A percentile compares a stretch with the other conserved stretches of the same genome.
These are phyloP conservation scores for Spisula solida DNA, from an alignment of 2,888 invertebrate genomes.

Conservation along the genomic window DNA sequence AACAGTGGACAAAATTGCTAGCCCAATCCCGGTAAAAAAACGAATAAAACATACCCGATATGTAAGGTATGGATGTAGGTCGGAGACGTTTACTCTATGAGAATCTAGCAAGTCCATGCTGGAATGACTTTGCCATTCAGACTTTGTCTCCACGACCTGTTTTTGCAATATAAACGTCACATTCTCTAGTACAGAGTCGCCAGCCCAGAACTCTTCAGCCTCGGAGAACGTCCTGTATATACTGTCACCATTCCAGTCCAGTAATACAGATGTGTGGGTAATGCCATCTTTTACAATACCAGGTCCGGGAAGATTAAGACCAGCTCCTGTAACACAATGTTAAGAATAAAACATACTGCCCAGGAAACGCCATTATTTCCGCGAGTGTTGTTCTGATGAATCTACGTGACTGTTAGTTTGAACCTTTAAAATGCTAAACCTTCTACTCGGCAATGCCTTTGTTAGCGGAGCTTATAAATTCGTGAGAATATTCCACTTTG, in stretches of 20 bases:
- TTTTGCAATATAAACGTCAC: constrained; percentile 91
- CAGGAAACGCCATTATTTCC: no score
- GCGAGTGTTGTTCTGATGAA: no score
- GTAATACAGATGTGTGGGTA: constrained; percentile 93
- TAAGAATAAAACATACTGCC: no score
- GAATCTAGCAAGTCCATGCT: constrained; percentile 87
- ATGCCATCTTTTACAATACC: constrained; percentile 93
- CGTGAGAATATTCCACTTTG: no score
- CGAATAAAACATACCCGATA: constrained; percentile 91
- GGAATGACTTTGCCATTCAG: constrained; percentile 93
- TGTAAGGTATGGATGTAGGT: constrained; percentile 95
- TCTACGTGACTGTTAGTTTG: no score
- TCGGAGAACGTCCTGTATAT: not conserved
- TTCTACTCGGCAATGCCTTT: no score
- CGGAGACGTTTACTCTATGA: constrained; percentile 89
- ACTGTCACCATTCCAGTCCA: constrained; percentile 91
- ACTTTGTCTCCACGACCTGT: constrained; percentile 90
- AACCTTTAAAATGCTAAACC: no score
- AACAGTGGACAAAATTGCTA: no score
- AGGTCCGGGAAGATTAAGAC: constrained; percentile 87
- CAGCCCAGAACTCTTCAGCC: constrained; percentile 90
- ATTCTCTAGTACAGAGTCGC: constrained; percentile 74
- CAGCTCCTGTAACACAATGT: constrained; percentile 45
- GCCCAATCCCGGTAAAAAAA: no score
- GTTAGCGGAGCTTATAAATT: no score